These are phyloP conservation scores for Ammodytes marinus DNA, from an alignment of 2,113 vertebrate species.

Conservation along the genomic window DNA sequence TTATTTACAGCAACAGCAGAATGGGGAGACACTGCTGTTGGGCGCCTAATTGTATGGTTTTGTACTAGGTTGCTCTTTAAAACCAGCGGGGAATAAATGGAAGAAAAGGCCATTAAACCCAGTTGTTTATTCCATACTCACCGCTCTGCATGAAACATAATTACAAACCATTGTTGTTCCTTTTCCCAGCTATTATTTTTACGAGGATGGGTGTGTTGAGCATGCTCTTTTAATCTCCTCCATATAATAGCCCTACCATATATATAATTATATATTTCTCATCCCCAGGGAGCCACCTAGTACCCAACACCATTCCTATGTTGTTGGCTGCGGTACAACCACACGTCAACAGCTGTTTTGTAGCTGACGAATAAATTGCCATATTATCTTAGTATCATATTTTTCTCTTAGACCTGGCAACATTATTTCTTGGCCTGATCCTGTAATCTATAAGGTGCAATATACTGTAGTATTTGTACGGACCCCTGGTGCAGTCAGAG, in stretches of 20 bases:
- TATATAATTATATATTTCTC: slow-evolving; percentile 34
- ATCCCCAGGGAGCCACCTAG: slow-evolving; percentile 22
- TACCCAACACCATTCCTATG: not conserved
- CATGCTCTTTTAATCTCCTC: slow-evolving; percentile 13
- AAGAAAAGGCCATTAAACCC: slow-evolving; percentile 23
- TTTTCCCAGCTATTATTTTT: slow-evolving; percentile 11
- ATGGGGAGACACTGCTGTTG: not conserved
- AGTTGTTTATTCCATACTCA: slow-evolving; percentile 40
- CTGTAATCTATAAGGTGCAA: not conserved
- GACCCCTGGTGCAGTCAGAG: not conserved
- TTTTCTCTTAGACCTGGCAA: not conserved
- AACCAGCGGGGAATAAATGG: slow-evolving; percentile 27
- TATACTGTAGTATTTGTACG: not conserved
- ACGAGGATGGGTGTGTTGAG: slow-evolving; percentile 6
- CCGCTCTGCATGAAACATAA: slow-evolving; percentile 33
- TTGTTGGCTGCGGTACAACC: slow-evolving; percentile 9
- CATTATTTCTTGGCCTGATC: not conserved
- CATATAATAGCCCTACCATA: not conserved
- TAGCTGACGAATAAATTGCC: not conserved
- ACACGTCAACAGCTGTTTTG: slow-evolving; percentile 9
- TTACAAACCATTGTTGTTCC: slow-evolving; percentile 37
- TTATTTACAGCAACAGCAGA: not conserved
- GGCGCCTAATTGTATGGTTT: not conserved
- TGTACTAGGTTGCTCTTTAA: not conserved
- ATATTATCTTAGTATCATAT: not conserved